Evolutionary conservation across 2,888 invertebrate species (phyloP), one percentile per base, ranked within the genome.

Genomic region (Oxystoma pomonae): DNA sequence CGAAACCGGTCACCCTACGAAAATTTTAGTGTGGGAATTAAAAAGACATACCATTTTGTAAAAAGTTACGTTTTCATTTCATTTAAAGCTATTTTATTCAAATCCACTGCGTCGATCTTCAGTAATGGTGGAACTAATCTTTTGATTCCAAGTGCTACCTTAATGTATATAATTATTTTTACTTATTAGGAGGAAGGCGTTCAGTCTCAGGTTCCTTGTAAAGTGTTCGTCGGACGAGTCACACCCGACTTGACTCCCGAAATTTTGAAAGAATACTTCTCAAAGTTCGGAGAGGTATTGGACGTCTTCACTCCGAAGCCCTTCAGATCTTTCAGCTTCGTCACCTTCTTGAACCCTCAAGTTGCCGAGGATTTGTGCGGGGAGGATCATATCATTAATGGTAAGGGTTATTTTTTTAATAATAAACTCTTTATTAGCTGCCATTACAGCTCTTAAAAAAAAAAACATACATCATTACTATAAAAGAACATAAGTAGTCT

Each of bases 241-340:
- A 53, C 53, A 3, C 17, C 16, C 5, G 53, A 53, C 5, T 17
- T 53, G 19, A 53, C 53, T 16, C 17, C 19, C 53, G n/a, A 9
- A 16, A 16, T 17, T 9, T 53, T 53, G n/a, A 53, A 19, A 16
- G 53, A 53, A n/a, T 53, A 53, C 19, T 53, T 53, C n/a, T 16
- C 17, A 7, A 53, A 53, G n/a, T 53, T 53, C 19, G 53, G 53
- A 3, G 53, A 53, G n/a, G 53, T 53, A 16, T 17, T 19, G 17
- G 53, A 53, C 53, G 53, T 53, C n/a, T 53, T 53, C 19, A 53
- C 19, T 53, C 53, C 53, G 7, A 53, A 53, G n/a, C 53, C 53
- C n/a, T 53, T 53, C 19, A 16, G 53, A 16, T 16, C 53, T 53
- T 53, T 53, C 19, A 53, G 53, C n/a, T 53, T 53, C n/a, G 53